These are phyloP conservation scores for Porites australiensis DNA, from an alignment of 64 coral and sea anemone species.

Conservation along the genomic window DNA sequence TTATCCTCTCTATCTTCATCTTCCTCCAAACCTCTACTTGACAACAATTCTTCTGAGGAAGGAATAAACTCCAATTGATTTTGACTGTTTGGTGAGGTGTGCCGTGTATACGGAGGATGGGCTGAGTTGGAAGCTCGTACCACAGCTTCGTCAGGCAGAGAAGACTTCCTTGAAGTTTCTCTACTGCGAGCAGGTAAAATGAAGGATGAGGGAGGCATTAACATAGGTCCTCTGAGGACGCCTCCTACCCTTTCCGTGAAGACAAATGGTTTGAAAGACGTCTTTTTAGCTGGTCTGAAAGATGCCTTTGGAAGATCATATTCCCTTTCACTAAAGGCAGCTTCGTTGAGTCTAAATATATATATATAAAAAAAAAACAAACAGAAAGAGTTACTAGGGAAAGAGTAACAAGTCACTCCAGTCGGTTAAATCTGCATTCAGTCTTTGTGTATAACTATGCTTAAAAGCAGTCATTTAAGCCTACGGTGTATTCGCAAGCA, in stretches of 20 bases:
- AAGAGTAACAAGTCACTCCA: too few species aligned
- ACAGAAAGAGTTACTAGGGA: too few species aligned
- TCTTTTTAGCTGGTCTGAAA: not conserved
- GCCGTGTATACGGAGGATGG: constrained; percentile 4
- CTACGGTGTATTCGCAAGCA: too few species aligned
- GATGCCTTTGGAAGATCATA: not conserved
- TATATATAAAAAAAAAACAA: too few species aligned
- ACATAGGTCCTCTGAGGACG: not conserved
- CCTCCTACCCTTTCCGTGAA: not conserved
- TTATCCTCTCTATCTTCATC: not conserved
- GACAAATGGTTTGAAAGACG: not conserved
- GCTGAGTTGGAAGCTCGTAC: not conserved
- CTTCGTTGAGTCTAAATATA: not conserved
- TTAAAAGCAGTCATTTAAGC: too few species aligned
- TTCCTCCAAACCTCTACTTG: constrained; percentile 3
- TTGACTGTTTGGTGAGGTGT: constrained; percentile 21
- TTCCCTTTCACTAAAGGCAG: not conserved
- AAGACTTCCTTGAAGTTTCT: not conserved
- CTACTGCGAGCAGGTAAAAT: constrained; percentile 14
- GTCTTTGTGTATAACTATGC: too few species aligned
- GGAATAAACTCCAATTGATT: not conserved
- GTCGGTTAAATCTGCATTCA: too few species aligned
- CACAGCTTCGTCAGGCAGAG: not conserved
- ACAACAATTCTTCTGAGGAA: not conserved
- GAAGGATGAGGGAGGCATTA: constrained; percentile 43